phyloP scores from a whole-genome alignment of 1,140 invertebrate species.

The Danaus plexippus region DNA sequence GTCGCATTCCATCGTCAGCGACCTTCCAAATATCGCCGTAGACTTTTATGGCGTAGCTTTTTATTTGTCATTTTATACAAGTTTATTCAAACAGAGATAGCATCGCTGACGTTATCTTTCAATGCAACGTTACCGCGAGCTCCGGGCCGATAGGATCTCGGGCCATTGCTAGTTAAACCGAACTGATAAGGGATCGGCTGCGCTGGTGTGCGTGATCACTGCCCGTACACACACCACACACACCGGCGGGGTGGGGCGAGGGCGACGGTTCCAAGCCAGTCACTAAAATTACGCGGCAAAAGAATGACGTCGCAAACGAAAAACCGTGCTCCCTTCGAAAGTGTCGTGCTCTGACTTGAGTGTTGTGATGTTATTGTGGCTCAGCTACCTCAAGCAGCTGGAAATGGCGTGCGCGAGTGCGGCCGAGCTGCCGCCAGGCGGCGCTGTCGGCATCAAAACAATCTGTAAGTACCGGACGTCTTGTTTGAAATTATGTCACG shows the following conservation, averaged over 20 bases:
- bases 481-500: constrained; percentile 30
- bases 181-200: constrained; percentile 63
- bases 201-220: constrained; percentile 38
- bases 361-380: constrained; percentile 66
- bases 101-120: constrained; percentile 69
- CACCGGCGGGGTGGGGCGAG: constrained; percentile 44
- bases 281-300: constrained; percentile 66
- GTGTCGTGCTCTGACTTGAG: constrained; percentile 33
- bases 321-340: constrained; percentile 38
- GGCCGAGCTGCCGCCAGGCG: constrained; percentile 48
- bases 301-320: constrained; percentile 57
- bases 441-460: constrained; percentile 59
- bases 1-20: constrained; percentile 23
- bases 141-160: constrained; percentile 59
- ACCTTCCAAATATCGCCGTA: constrained; percentile 46
- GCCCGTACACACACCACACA: constrained; percentile 24
- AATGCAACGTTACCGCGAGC: constrained; percentile 71
- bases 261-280: constrained; percentile 45
- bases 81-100: constrained; percentile 71
- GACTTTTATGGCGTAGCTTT: constrained; percentile 64
- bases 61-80: constrained; percentile 72
- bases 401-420: constrained; percentile 53
- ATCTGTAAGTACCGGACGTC: constrained; percentile 44
- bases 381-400: constrained; percentile 63
- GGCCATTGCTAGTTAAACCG: constrained; percentile 70